phyloP scores from a whole-genome alignment of 2,113 vertebrate species.

The Cyprinus carpio region DNA sequence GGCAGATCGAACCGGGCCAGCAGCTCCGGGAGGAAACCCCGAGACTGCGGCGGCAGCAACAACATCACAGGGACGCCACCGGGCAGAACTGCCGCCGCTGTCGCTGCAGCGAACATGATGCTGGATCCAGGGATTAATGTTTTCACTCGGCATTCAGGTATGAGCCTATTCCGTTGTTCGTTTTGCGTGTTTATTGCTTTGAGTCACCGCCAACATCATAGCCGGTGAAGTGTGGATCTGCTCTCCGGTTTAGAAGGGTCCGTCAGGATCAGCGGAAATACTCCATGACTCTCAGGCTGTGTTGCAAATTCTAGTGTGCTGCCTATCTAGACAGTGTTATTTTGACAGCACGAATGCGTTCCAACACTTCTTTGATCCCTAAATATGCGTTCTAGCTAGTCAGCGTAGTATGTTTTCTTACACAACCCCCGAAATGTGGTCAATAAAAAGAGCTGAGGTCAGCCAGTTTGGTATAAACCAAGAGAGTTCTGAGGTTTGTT shows the following conservation, averaged over 20 bases:
- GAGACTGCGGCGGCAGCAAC: constrained; percentile 47
- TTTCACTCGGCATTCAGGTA: constrained; percentile 90
- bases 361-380: background rate
- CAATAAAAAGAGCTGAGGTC: background rate
- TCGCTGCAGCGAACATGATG: constrained; percentile 62
- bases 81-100: constrained; percentile 68
- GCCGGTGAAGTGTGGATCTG: background rate
- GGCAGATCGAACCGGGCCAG: constrained; percentile 79
- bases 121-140: constrained; percentile 89
- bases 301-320: background rate
- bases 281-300: background rate
- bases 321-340: background rate
- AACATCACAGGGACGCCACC: constrained; percentile 75
- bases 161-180: background rate
- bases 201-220: background rate
- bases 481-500: too few relatives aligned
- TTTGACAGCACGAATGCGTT: background rate
- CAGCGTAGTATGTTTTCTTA: background rate
- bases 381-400: background rate
- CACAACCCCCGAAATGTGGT: background rate
- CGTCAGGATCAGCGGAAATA: background rate
- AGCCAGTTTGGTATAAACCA: too few relatives aligned
- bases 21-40: constrained; percentile 49
- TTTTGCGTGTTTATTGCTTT: background rate
- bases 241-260: background rate